phyloP scores from a whole-genome alignment of 2,113 vertebrate genomes.

The Macheiramphus alcinus region DNA sequence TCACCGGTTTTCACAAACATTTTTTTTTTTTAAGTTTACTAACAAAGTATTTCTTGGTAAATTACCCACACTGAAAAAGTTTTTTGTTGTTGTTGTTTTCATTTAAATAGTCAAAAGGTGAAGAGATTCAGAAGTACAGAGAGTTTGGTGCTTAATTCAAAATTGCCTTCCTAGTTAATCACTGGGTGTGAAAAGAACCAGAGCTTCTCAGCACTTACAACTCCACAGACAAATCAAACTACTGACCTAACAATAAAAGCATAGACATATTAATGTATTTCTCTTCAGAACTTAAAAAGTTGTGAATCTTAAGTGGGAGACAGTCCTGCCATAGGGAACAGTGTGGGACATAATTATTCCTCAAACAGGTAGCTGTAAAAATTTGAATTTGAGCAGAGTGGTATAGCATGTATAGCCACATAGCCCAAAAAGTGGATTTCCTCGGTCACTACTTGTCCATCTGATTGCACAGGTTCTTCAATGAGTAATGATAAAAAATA shows the following conservation, averaged over 20 bases:
- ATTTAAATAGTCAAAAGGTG: neutral
- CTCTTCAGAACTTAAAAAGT: neutral
- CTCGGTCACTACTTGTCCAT: neutral
- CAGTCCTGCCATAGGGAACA: neutral
- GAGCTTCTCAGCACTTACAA: neutral
- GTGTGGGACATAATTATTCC: neutral
- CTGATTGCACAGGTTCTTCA: neutral
- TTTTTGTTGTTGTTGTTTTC: too few species aligned
- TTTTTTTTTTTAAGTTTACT: neutral
- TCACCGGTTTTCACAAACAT: neutral
- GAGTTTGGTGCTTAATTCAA: neutral
- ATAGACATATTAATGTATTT: neutral
- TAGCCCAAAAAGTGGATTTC: neutral
- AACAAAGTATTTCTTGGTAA: neutral
- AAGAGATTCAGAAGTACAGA: neutral
- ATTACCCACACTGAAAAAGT: neutral
- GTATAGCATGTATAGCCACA: accelerated
- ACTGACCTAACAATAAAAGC: neutral
- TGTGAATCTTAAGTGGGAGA: neutral
- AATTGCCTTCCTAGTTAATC: neutral
- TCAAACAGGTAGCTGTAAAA: neutral
- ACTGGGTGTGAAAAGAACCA: neutral
- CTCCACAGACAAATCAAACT: neutral
- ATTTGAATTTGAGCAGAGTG: neutral
- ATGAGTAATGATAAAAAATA: neutral